phyloP scores from a whole-genome alignment of 2,888 invertebrate species.

The Nomada ruficornis region DNA sequence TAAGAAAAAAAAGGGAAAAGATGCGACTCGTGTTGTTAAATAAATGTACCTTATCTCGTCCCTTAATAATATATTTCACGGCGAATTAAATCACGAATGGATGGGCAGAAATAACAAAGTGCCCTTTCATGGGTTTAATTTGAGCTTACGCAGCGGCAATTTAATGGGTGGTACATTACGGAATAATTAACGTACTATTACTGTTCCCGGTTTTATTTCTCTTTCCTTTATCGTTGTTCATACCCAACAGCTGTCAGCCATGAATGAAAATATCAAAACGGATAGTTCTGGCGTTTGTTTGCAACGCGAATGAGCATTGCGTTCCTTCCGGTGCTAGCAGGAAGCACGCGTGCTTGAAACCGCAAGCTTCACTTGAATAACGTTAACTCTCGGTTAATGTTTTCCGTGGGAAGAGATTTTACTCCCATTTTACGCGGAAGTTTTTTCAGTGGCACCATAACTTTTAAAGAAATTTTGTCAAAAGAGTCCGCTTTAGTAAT shows the following conservation, averaged over 20 bases:
- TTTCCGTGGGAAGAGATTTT: conserved; percentile 7
- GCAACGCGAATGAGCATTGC: neutral
- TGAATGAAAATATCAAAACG: conserved; percentile 8
- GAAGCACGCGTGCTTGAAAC: neutral
- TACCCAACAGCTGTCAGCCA: neutral
- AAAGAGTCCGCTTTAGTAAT: no score
- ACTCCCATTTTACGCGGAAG: neutral
- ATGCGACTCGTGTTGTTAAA: neutral
- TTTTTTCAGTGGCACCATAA: neutral
- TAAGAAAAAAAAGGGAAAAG: neutral
- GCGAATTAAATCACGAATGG: neutral
- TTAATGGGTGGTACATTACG: neutral
- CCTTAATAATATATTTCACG: neutral
- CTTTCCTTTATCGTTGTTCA: neutral
- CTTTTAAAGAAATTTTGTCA: neutral
- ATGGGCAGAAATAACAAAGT: neutral
- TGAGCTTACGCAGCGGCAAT: conserved; percentile 21
- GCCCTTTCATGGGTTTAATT: neutral
- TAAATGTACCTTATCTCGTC: neutral
- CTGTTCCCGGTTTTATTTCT: neutral
- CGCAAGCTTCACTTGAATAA: conserved; percentile 10
- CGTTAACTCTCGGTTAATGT: conserved; percentile 26
- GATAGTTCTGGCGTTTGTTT: neutral
- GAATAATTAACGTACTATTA: conserved; percentile 19
- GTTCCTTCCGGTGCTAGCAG: neutral